Base-by-base conservation (phyloP, 2,797 vertebrate genomes). In the Sphenodon punctatus region DNA sequence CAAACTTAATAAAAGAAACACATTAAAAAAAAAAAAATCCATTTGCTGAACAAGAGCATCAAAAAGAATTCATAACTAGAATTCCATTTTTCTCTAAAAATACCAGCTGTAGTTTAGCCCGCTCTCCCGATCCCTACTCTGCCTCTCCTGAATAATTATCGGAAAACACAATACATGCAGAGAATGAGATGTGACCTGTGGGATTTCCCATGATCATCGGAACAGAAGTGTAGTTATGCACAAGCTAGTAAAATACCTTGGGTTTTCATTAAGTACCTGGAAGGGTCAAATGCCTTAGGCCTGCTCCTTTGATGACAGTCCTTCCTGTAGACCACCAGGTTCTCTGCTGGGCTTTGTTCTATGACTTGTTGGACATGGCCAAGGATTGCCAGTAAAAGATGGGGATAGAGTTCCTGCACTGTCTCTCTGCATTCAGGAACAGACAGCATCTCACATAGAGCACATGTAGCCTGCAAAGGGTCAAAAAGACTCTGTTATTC, bases 321-420 rank as follows among this genome's bases (percentile, higher is more conserved):
- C 49, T 42, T 75, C 16, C 9, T 45, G 39, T 79, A 87, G 8
- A 87, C 71, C 39, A 89, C 67, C 58, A 85, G 79, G 41, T 82
- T 58, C 71, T 66, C 58, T 17, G 85, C 67, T 5, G 20, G 12
- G 7, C 69, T 58, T n/a, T 87, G 71, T 38, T 87, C 63, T 51
- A 38, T 69, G 53, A 89, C 81, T 75, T 75, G 77, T 67, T 43
- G 60, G 25, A 89, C 39, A 39, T 89, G 75, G 42, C n/a, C 41
- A 15, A 89, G 71, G 15, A 82, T 32, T 34, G 67, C 78, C 64
- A 89, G 32, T 46, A 89, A 32, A 16, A 84, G 67, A 30, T 22
- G 32, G 3, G 71, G 71, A 15, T 67, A 82, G 42, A 87, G 58
- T n/a, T 84, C 78, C 32, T 59, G 63, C 32, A 85, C 19, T 13